Base-by-base conservation (phyloP, 2,888 invertebrate species). In the Watsonalla cultraria region DNA sequence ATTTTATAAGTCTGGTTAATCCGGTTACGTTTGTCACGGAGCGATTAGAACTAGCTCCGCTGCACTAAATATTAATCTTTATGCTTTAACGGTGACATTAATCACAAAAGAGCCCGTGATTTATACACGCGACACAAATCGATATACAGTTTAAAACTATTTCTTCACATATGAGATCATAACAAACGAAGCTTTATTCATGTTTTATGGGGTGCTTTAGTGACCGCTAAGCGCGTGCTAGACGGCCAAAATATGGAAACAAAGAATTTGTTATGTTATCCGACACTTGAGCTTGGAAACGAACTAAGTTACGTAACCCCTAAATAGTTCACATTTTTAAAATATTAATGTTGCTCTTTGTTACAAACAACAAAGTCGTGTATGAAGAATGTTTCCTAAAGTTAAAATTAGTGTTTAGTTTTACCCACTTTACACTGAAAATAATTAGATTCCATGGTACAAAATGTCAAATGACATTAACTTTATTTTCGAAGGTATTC, bases 61-160 rank as follows among this genome's bases (percentile, higher is more conserved):
- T 82, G 81, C 78, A 89, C 89, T 87, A 86, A 90, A 89, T 90
- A 89, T 84, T 79, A 84, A 82, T 82, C 80, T 89, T 87, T 84
- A 86, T 80, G 79, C 72, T 82, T 82, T 79, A 66, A 81, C 82
- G 73, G 76, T 85, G 87, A 89, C 90, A 82, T 89, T 88, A 85
- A 90, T 87, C 84, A 89, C 86, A 84, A 88, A 87, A 88, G 82
- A 79, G 74, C 74, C 58, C 53, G 68, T 87, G 89, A 90, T 90
- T 88, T 89, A 90, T 86, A 66, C 59, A 71, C 62, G 75, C 72
- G 75, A 74, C 77, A 77, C 63, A 66, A 70, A 79, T 78, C 76
- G 73, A 72, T 74, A 76, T 77, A 69, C 72, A 76, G 74, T 80
- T 42, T 78, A 69, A 66, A 75, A 76, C 72, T 74, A 74, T 65